Conservation (phyloP, 2,888 invertebrate species). For the Volucella bombylans region DNA sequence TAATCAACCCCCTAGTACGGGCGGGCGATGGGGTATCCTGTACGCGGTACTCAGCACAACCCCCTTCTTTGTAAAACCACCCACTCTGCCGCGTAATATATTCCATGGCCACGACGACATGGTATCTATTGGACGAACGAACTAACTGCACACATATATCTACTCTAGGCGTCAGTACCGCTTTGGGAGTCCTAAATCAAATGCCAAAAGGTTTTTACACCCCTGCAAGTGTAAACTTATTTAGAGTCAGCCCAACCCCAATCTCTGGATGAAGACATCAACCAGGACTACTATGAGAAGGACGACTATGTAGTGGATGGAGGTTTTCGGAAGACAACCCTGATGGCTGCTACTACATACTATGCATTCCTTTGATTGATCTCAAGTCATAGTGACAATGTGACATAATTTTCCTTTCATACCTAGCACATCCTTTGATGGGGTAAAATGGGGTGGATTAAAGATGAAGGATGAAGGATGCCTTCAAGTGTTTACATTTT, state of each 20-base stretch:
- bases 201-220: constrained; percentile 49
- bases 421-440: not conserved
- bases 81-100: constrained; percentile 32
- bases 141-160: constrained; percentile 21
- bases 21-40: constrained; percentile 7
- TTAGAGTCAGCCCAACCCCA: constrained; percentile 2
- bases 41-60: not conserved
- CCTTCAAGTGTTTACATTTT: constrained; percentile 67
- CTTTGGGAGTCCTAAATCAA: constrained; percentile 65
- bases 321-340: constrained; percentile 7
- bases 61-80: not conserved
- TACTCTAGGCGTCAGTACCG: constrained; percentile 55
- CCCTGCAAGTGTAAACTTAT: constrained; percentile 32
- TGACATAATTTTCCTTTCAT: constrained; percentile 55
- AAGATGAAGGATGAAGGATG: not conserved
- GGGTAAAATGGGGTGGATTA: not conserved
- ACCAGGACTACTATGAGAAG: constrained; percentile 18
- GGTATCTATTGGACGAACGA: constrained; percentile 37
- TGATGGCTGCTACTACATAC: constrained; percentile 3
- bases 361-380: constrained; percentile 54
- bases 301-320: constrained; percentile 16
- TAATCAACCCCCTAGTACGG: constrained; percentile 56
- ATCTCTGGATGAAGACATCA: constrained; percentile 61
- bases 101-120: constrained; percentile 53
- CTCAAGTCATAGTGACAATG: constrained; percentile 54